A percentile compares a stretch with the other conserved stretches of the same genome.
Evolutionary conservation across 2,888 invertebrate species (phyloP).

Genomic region (Eupsilia transversa): DNA sequence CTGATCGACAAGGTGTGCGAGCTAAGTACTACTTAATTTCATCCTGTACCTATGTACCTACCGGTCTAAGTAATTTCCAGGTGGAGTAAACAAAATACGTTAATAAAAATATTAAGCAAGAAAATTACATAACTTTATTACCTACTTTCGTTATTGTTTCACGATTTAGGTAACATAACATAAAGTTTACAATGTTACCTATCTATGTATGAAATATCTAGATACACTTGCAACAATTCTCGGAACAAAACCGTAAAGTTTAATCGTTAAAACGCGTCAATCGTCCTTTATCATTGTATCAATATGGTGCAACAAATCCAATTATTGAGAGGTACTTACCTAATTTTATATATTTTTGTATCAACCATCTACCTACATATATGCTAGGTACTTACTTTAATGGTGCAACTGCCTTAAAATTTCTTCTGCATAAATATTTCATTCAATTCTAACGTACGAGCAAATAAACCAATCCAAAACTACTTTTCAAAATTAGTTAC

Average conservation of each 20-base stretch:
- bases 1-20: neutral
- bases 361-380: neutral
- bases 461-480: constrained; percentile 1
- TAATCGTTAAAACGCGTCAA: constrained; percentile 34
- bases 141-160: constrained; percentile 24
- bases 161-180: constrained; percentile 15
- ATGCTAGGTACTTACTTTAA: neutral
- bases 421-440: neutral
- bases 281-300: constrained; percentile 25
- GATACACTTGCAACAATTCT: constrained; percentile 30
- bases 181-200: constrained; percentile 27
- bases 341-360: neutral
- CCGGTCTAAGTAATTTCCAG: neutral
- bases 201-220: constrained; percentile 28
- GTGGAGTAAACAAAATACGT: neutral
- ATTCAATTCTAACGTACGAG: neutral
- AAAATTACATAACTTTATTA: constrained; percentile 16
- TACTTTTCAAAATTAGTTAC: constrained; percentile 14
- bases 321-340: constrained; percentile 7
- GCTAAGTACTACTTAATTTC: no score
- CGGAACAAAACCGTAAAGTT: constrained; percentile 38
- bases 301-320: constrained; percentile 26
- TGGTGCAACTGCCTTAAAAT: neutral
- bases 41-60: neutral
- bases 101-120: neutral